Evolutionary conservation across 2,888 invertebrate species (phyloP).

Genomic region (Dolomedes plantarius): DNA sequence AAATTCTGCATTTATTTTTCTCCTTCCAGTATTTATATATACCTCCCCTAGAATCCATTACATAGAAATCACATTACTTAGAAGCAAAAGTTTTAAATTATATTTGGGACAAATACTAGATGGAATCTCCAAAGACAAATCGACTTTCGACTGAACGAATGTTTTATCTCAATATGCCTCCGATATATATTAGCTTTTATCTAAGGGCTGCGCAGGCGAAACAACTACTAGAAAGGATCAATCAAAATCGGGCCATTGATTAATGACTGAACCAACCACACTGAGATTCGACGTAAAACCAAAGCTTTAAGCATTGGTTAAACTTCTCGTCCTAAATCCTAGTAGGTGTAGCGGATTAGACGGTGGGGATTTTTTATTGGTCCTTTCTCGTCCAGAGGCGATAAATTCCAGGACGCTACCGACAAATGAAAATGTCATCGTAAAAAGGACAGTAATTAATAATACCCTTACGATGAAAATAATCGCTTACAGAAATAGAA

Average conservation of each 20-base stretch:
- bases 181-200: slow-evolving; percentile 2
- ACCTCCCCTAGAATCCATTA: too few species aligned
- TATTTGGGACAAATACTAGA: not conserved
- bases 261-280: not conserved
- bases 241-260: slow-evolving; percentile 16
- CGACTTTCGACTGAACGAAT: not conserved
- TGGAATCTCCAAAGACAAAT: slow-evolving; percentile 30
- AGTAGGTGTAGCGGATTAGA: slow-evolving; percentile 1
- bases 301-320: slow-evolving; percentile 9
- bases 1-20: too few species aligned
- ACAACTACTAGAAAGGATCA: slow-evolving; percentile 12
- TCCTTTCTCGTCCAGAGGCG: not conserved
- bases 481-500: too few species aligned
- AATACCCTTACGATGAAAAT: not conserved
- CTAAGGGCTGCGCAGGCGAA: not conserved
- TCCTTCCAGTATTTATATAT: too few species aligned
- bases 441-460: not conserved
- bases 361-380: not conserved
- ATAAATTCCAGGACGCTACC: not conserved
- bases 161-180: not conserved
- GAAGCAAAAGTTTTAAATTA: not conserved
- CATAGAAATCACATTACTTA: too few species aligned
- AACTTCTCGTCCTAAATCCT: not conserved
- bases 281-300: slow-evolving; percentile 5
- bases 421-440: slow-evolving; percentile 8